A percentile compares a stretch with the other conserved stretches of the same genome.
Evolutionary conservation across 2,888 invertebrate genomes (phyloP).

Genomic region (Parnassius orleans): DNA sequence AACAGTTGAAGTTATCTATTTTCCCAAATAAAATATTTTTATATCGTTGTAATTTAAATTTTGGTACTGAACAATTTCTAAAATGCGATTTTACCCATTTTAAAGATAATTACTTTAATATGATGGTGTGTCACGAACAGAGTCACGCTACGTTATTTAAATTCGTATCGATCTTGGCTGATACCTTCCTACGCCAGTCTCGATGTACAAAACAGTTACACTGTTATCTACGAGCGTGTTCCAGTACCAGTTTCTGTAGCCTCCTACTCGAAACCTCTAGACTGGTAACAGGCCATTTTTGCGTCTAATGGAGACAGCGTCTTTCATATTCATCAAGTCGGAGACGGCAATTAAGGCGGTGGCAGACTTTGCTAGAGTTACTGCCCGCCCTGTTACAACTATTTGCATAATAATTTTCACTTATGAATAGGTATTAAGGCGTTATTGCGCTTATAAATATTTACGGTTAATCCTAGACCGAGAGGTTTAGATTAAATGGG

Average conservation of each 20-base stretch:
- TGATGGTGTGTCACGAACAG: background rate
- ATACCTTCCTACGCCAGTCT: slow-evolving; percentile 21
- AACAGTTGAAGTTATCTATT: no score
- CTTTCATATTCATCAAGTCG: slow-evolving; percentile 41
- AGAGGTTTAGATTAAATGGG: slow-evolving; percentile 49
- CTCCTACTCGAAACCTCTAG: slow-evolving; percentile 18
- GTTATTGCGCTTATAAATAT: slow-evolving; percentile 78
- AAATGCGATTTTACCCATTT: no score
- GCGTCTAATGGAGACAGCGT: slow-evolving; percentile 34
- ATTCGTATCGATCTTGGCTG: slow-evolving; percentile 20
- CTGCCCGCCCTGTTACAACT: slow-evolving; percentile 65
- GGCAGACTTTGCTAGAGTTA: slow-evolving; percentile 57
- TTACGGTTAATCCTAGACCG: slow-evolving; percentile 54
- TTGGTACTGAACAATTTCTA: no score
- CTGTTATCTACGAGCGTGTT: slow-evolving; percentile 19
- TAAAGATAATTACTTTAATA: no score
- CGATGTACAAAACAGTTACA: slow-evolving; percentile 17
- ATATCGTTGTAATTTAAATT: no score
- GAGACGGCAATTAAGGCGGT: slow-evolving; percentile 59
- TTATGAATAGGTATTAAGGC: slow-evolving; percentile 79
- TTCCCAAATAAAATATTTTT: no score
- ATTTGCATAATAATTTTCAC: slow-evolving; percentile 81
- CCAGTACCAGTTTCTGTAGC: slow-evolving; percentile 18
- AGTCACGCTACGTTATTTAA: slow-evolving; percentile 22
- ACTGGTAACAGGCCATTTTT: slow-evolving; percentile 25